Conservation (phyloP, 2,113 vertebrate species). For the Pseudorhombus dupliciocellatus region DNA sequence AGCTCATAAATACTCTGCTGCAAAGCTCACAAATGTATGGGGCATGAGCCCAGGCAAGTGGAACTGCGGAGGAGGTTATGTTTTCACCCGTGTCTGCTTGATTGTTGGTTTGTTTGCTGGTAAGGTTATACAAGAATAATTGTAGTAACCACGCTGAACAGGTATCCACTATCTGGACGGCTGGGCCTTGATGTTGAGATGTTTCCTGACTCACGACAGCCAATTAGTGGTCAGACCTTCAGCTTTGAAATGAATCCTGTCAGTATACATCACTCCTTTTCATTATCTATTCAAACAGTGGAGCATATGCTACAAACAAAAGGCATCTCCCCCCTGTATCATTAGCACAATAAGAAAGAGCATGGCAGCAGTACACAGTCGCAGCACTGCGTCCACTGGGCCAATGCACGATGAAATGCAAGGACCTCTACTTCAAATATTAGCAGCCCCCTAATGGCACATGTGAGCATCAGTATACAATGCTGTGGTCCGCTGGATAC, state of each 20-base stretch:
- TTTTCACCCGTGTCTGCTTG: no score
- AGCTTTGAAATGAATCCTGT: no score
- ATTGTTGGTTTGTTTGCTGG: no score
- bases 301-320: neutral
- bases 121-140: no score
- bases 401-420: neutral
- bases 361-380: neutral
- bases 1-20: neutral
- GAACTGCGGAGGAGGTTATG: no score
- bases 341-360: neutral
- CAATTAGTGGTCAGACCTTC: no score
- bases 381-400: neutral
- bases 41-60: no score
- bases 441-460: neutral
- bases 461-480: neutral
- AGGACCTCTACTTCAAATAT: neutral
- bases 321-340: neutral
- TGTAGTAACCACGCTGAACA: no score
- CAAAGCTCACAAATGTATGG: neutral
- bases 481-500: neutral
- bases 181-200: neutral
- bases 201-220: no score
- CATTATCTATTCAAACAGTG: no score
- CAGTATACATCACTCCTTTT: no score
- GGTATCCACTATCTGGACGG: no score